Evolutionary conservation across 2,113 vertebrate genomes (phyloP), one percentile per base, ranked within the genome.

Genomic region (Hemibagrus wyckioides): DNA sequence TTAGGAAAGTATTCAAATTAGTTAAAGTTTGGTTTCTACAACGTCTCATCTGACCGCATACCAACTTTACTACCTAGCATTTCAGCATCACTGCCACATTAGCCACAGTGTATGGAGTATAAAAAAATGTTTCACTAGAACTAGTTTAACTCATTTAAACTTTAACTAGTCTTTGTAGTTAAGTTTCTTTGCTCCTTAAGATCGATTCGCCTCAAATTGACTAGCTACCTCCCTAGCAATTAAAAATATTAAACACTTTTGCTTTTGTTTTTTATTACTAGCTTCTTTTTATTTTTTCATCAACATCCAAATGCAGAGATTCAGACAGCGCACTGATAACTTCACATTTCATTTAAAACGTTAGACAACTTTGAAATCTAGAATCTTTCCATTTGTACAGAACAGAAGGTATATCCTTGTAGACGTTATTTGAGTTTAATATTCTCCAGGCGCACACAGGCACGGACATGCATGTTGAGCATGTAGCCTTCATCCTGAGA

Each of bases 391-490:
- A 36, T 56, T 33, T 56, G 11, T 56, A 48, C 44, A 48, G 30
- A 56, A 54, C n/a, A 33, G 9, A 80, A 56, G n/a, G 4, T 54
- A 30, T 19, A 79, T 33, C 77, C 77, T 19, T 33, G 9, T 25
- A 80, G 59, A 52, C 50, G 80, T n/a, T 54, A 21, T 83, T 30
- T 28, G n/a, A n/a, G 69, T 86, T 86, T 79, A 52, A 65, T 63
- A 80, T 80, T 67, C 54, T 54, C 19, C 33, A 67, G 39, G 61
- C 50, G 13, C 21, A 56, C 21, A 56, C 41, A 36, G 61, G 23
- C 50, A 39, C n/a, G 25, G 33, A 63, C 61, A 23, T 57, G 61
- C 82, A 71, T 25, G 57, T 28, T 48, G 63, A 41, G 77, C 33
- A 36, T 48, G 61, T 41, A 73, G 44, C 6, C 59, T 73, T 73